Base-by-base conservation (phyloP, 2,113 vertebrate species). In the Numenius arquata region DNA sequence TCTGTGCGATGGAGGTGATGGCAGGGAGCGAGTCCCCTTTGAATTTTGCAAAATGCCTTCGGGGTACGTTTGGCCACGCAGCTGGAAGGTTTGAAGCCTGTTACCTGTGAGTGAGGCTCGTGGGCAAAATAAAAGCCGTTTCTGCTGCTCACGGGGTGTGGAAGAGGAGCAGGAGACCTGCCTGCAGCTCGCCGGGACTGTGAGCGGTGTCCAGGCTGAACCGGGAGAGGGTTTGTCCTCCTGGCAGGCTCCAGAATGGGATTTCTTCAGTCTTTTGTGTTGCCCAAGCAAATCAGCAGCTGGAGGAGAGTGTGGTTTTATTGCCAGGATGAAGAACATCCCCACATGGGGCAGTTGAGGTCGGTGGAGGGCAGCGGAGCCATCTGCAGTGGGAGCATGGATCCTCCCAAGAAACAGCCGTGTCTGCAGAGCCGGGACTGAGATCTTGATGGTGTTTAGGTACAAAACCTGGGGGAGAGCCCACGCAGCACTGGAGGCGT, bases 131-230 rank as follows among this genome's bases (percentile, higher is more conserved):
- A 14, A 22, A 63, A 36, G 26, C 8, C 2, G 17, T 15, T 76
- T 59, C 53, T 61, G 78, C 11, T 30, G 40, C 63, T 70, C 22
- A 8, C 47, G 1, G 40, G n/a, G n/a, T 55, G 29, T 8, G 65
- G 85, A 47, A 15, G 38, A 47, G 56, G 47, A 71, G 84, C 36
- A 5, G 74, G 53, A 43, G 66, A 63, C 18, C 27, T 13, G 38
- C 10, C 0, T 19, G 75, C 22, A 2, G 56, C 34, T 50, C 27
- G 34, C 56, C 15, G 32, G 2, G 3, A 6, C 27, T 2, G 12
- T 3, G 22, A 9, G 52, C 21, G 1, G 27, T 4, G 45, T 15
- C 11, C 12, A 6, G 52, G 50, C 66, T 58, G 36, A 25, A 0
- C 50, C 2, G 30, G 52, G 32, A 50, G 19, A 2, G 29, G 5